phyloP scores from a whole-genome alignment of 2,797 vertebrate genomes.

The Parauchenoglanis punctatus region DNA sequence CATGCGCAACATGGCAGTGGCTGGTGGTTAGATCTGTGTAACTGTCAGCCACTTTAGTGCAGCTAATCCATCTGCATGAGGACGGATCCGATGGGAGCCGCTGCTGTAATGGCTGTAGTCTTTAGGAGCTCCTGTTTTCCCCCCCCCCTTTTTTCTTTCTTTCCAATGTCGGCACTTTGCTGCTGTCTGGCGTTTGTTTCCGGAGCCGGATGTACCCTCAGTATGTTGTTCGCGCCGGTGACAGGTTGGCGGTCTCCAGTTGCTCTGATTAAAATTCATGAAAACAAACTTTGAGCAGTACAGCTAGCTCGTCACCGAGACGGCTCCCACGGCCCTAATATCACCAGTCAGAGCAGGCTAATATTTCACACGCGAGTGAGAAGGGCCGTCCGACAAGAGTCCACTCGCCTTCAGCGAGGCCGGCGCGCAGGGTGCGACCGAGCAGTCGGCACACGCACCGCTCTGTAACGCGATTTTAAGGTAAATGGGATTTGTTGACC shows the following conservation, averaged over 20 bases:
- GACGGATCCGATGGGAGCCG: constrained; percentile 31
- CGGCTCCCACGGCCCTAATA: constrained; percentile 35
- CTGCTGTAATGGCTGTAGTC: constrained; percentile 40
- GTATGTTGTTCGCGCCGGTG: not conserved
- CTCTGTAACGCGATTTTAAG: not conserved
- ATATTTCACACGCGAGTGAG: constrained; percentile 29
- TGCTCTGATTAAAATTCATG: constrained; percentile 56
- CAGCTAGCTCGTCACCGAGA: not conserved
- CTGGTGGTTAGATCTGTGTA: constrained; percentile 36
- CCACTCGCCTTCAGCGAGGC: not conserved
- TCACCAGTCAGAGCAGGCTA: constrained; percentile 42
- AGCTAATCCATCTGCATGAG: constrained; percentile 39
- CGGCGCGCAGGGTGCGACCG: not conserved
- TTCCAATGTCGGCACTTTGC: constrained; percentile 31
- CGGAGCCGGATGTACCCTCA: constrained; percentile 24
- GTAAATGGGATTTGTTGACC: constrained; percentile 34
- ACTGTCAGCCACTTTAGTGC: constrained; percentile 40
- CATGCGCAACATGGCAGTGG: not conserved
- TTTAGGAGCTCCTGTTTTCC: constrained; percentile 27
- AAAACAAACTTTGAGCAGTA: constrained; percentile 51
- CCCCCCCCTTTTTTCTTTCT: not conserved
- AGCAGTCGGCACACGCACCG: not conserved
- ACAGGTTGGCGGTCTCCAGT: constrained; percentile 51
- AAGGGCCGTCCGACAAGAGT: not conserved
- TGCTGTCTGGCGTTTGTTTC: constrained; percentile 33